Conservation (phyloP, 1,140 invertebrate species). For the Wiebesia pumilae region DNA sequence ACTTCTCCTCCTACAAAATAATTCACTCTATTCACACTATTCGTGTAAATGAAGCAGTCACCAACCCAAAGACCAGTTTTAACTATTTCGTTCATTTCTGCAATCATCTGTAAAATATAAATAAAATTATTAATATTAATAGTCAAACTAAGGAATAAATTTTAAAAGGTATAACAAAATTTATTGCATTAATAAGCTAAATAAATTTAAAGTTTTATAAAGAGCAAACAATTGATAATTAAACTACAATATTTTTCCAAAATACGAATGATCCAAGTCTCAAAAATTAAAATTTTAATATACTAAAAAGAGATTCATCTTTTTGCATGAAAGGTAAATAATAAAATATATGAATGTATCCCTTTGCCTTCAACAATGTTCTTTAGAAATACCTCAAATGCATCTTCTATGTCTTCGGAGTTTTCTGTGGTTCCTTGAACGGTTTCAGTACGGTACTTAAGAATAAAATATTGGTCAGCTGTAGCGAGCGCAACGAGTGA, state of each 20-base stretch:
- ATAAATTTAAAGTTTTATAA: not conserved
- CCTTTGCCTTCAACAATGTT: not conserved
- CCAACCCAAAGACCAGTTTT: constrained; percentile 99
- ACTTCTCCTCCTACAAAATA: constrained; percentile 99
- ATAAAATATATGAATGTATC: not conserved
- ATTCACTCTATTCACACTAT: constrained; percentile 96
- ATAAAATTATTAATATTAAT: not conserved
- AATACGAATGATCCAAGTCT: too few species aligned
- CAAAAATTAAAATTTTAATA: too few species aligned
- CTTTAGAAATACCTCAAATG: constrained; percentile 88
- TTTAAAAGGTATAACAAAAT: too few species aligned
- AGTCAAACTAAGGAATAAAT: not conserved
- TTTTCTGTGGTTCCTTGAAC: constrained; percentile 85
- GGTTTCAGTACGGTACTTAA: constrained; percentile 89
- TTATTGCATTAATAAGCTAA: not conserved
- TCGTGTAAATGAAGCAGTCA: constrained; percentile 99
- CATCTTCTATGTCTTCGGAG: constrained; percentile 96
- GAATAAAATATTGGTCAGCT: constrained; percentile 96
- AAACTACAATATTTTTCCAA: too few species aligned
- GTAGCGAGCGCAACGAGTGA: constrained; percentile 95
- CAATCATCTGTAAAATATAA: constrained; percentile 79
- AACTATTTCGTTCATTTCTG: constrained; percentile 93
- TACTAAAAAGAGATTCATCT: too few species aligned
- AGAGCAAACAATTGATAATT: not conserved
- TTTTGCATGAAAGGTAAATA: not conserved